Conservation (phyloP, 2,797 vertebrate species). For the Poeciliopsis infans region DNA sequence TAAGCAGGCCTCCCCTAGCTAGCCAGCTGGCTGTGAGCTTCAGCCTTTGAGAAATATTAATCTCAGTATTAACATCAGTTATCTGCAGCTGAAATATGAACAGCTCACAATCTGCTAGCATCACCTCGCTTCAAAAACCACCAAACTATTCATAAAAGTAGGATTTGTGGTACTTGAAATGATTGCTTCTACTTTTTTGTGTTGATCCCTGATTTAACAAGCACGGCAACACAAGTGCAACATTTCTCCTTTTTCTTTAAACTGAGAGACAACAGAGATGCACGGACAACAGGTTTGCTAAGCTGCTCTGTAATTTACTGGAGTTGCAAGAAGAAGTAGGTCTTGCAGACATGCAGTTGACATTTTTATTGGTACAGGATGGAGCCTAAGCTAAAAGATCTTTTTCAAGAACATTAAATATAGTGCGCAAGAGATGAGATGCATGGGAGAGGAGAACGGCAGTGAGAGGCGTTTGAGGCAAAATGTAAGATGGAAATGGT, state of each 20-base stretch:
- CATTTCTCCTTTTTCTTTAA: not conserved
- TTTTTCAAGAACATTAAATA: conserved; percentile 58
- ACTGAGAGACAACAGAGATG: not conserved
- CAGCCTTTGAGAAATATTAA: not conserved
- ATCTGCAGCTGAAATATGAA: not conserved
- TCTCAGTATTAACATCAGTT: not conserved
- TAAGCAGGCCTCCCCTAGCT: not conserved
- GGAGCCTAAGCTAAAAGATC: not conserved
- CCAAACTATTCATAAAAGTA: not conserved
- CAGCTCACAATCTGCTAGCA: not conserved
- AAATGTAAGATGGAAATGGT: not conserved
- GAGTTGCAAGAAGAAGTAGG: conserved; percentile 3
- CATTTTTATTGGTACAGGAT: conserved; percentile 29
- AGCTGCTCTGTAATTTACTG: not conserved
- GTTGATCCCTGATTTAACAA: conserved; percentile 12
- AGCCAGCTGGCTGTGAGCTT: not conserved
- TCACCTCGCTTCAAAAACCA: not conserved
- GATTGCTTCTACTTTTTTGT: not conserved
- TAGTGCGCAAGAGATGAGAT: conserved; percentile 30
- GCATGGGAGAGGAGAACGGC: conserved; percentile 30
- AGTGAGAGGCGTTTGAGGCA: not conserved
- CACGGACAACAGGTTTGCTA: not conserved
- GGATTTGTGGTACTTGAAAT: not conserved
- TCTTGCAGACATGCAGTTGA: conserved; percentile 24
- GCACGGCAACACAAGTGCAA: not conserved